Percentiles rank a stretch among this genome's conserved stretches.
Conservation (phyloP, 2,888 invertebrate species). For the Smittia aterrima region DNA sequence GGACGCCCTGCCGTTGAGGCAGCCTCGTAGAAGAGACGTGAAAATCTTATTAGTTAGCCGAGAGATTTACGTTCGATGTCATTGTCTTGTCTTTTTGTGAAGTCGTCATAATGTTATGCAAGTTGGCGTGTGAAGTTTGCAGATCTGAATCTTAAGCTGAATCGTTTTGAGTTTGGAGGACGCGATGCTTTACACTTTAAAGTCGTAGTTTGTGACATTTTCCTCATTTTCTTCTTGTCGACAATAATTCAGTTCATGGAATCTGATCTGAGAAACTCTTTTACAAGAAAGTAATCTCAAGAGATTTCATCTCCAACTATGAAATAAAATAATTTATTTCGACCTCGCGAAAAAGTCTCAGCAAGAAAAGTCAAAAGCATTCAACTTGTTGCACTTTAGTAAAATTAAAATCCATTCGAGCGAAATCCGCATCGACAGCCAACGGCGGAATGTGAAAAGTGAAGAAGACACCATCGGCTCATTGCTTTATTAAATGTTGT, state of each 20-base stretch:
- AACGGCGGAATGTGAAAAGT: neutral
- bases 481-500: neutral
- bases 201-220: slow-evolving; percentile 31
- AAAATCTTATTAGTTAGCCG: neutral
- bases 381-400: slow-evolving; percentile 2
- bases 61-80: slow-evolving; percentile 14
- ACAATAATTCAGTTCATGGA: neutral
- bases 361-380: neutral
- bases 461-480: neutral
- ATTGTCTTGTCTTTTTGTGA: slow-evolving; percentile 11
- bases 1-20: neutral
- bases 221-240: neutral
- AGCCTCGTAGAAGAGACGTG: neutral
- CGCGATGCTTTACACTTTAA: slow-evolving; percentile 25
- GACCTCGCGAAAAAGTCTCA: neutral
- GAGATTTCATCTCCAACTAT: no score
- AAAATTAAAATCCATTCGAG: neutral
- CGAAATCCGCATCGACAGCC: neutral
- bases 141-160: slow-evolving; percentile 25
- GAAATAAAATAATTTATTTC: neutral
- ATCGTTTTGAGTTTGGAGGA: slow-evolving; percentile 26
- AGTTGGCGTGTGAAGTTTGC: slow-evolving; percentile 28
- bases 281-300: neutral
- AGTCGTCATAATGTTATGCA: slow-evolving; percentile 37
- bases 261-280: neutral